A percentile compares a stretch with the other conserved stretches of the same genome.
phyloP scores from a whole-genome alignment of 2,797 vertebrate species.

The Varecia variegata region DNA sequence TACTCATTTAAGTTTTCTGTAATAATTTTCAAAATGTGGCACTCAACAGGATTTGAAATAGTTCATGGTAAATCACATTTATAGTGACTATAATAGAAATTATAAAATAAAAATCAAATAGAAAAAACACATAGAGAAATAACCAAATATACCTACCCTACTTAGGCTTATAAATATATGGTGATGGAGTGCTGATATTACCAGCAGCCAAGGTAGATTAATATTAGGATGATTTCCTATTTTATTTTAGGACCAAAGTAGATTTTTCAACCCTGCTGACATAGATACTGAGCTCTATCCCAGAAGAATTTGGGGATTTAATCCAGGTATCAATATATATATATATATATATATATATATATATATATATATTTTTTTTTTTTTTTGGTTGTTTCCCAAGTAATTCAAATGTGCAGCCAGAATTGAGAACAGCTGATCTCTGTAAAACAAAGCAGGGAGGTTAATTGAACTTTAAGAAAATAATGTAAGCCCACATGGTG shows the following conservation, averaged over 20 bases:
- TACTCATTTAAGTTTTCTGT: background rate
- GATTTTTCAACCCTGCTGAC: slow-evolving; percentile 23
- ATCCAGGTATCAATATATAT: background rate
- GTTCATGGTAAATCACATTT: background rate
- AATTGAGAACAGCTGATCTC: background rate
- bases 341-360: too few species aligned
- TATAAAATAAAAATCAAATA: background rate
- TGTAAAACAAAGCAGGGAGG: background rate
- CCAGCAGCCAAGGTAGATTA: background rate
- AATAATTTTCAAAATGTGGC: slow-evolving; percentile 3
- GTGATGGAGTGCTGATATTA: background rate
- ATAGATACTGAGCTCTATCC: background rate
- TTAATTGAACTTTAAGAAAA: background rate
- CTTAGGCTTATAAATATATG: slow-evolving; percentile 21
- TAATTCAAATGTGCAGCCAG: background rate
- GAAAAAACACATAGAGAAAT: background rate
- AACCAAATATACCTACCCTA: background rate
- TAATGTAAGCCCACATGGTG: background rate
- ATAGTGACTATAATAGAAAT: slow-evolving; percentile 33
- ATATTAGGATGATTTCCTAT: slow-evolving; percentile 36
- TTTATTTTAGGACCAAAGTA: slow-evolving; percentile 45
- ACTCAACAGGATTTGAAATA: background rate
- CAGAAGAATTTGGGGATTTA: slow-evolving; percentile 35
- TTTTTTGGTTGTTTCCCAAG: background rate
- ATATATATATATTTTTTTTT: too few species aligned